Evolutionary conservation across 1,140 invertebrate species (phyloP).

Genomic region (Zaprionus inermis): DNA sequence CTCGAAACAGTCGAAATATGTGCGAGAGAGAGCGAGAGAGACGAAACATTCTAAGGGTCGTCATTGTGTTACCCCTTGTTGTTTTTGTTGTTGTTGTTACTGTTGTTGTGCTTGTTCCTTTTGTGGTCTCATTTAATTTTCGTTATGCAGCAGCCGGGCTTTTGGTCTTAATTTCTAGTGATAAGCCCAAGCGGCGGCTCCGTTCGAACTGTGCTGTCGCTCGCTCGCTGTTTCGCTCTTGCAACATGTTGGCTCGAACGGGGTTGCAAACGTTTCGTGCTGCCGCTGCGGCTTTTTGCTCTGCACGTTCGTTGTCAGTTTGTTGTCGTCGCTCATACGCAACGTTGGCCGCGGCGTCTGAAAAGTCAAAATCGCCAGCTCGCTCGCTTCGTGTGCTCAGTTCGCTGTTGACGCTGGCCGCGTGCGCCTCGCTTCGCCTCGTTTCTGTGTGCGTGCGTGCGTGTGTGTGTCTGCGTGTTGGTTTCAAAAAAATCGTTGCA

Average conservation of each 20-base stretch:
- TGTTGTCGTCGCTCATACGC: slow-evolving; percentile 75
- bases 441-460: slow-evolving; percentile 19
- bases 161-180: slow-evolving; percentile 76
- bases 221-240: slow-evolving; percentile 6
- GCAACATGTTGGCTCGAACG: slow-evolving; percentile 40
- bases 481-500: slow-evolving; percentile 26
- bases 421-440: slow-evolving; percentile 23
- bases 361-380: slow-evolving; percentile 15
- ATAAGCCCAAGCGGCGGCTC: slow-evolving; percentile 52
- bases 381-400: slow-evolving; percentile 20
- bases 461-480: slow-evolving; percentile 11
- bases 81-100: background rate
- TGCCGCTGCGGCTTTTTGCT: slow-evolving; percentile 8
- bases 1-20: slow-evolving; percentile 12
- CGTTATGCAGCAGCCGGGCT: slow-evolving; percentile 43
- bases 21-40: background rate
- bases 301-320: slow-evolving; percentile 54
- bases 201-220: slow-evolving; percentile 5
- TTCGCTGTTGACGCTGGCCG: slow-evolving; percentile 38
- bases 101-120: slow-evolving; percentile 19
- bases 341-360: slow-evolving; percentile 58
- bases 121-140: slow-evolving; percentile 63
- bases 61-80: background rate
- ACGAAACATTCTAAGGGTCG: background rate
- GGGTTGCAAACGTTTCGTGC: slow-evolving; percentile 28